phyloP scores from a whole-genome alignment of 2,797 vertebrate species.

The Esox masquinongy region DNA sequence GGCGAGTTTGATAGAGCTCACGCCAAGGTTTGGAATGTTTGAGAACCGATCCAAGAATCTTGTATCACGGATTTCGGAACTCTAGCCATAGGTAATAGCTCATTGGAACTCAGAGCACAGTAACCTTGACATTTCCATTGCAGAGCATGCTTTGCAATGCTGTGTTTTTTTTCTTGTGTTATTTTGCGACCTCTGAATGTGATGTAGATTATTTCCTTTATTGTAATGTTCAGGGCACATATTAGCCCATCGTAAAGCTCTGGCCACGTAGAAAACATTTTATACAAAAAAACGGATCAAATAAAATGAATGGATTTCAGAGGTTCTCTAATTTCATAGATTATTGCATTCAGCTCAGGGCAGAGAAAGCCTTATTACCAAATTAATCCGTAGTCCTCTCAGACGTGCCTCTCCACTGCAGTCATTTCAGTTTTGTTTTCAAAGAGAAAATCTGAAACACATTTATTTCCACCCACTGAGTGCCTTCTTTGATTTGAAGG shows the following conservation, averaged over 20 bases:
- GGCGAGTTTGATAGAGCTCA: conserved; percentile 26
- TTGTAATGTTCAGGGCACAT: not conserved
- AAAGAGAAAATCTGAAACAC: conserved; percentile 72
- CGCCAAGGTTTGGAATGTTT: not conserved
- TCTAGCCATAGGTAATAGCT: not conserved
- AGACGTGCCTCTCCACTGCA: conserved; percentile 51
- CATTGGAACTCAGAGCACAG: not conserved
- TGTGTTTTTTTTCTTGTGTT: not conserved
- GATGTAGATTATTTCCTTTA: not conserved
- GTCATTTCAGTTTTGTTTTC: conserved; percentile 61
- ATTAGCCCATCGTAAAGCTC: not conserved
- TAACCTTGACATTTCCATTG: not conserved
- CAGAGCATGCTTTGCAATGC: not conserved
- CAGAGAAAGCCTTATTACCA: conserved; percentile 31
- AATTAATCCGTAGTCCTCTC: conserved; percentile 55
- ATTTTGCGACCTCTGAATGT: not conserved
- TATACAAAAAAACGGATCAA: conserved; percentile 44
- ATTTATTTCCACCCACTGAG: conserved; percentile 68
- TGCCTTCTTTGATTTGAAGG: conserved; percentile 68
- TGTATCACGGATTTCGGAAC: not conserved
- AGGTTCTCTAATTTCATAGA: conserved; percentile 54
- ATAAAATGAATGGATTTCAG: conserved; percentile 58
- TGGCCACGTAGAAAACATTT: conserved; percentile 52
- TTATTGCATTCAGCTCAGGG: conserved; percentile 35
- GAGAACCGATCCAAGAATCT: not conserved